Conservation (phyloP, 2,797 vertebrate species). For the Tachyglossus aculeatus region DNA sequence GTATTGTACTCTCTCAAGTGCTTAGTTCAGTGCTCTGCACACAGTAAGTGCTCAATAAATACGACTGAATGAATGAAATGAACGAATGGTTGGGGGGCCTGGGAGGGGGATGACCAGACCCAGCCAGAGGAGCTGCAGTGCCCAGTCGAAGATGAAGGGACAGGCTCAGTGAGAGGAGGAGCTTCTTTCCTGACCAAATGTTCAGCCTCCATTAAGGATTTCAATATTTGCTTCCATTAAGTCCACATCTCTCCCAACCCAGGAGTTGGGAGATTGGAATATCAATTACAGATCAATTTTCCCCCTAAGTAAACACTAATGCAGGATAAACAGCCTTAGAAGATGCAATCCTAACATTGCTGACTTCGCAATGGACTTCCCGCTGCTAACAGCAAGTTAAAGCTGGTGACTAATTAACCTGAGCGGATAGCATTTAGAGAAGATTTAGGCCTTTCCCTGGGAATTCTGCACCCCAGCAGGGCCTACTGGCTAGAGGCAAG, state of each 20-base stretch:
- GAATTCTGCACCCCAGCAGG: too few species aligned
- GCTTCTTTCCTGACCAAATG: background rate
- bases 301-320: conserved; percentile 76
- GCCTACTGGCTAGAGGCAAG: too few species aligned
- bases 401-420: conserved; percentile 83
- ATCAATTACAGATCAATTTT: conserved; percentile 72
- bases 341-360: conserved; percentile 71
- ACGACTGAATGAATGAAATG: too few species aligned
- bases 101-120: too few species aligned
- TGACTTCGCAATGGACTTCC: conserved; percentile 76
- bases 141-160: too few species aligned
- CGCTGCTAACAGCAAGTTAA: conserved; percentile 83
- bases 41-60: too few species aligned
- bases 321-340: conserved; percentile 71
- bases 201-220: conserved; percentile 36
- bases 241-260: conserved; percentile 61
- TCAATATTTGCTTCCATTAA: conserved; percentile 54
- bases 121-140: too few species aligned
- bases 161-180: accelerated
- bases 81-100: too few species aligned
- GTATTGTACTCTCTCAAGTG: too few species aligned
- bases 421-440: conserved; percentile 74
- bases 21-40: too few species aligned
- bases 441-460: conserved; percentile 78
- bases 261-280: conserved; percentile 73